Percentiles rank a stretch among this genome's conserved stretches.
These are phyloP conservation scores for Oryzias curvinotus DNA, from an alignment of 2,113 vertebrate genomes.

Conservation along the genomic window DNA sequence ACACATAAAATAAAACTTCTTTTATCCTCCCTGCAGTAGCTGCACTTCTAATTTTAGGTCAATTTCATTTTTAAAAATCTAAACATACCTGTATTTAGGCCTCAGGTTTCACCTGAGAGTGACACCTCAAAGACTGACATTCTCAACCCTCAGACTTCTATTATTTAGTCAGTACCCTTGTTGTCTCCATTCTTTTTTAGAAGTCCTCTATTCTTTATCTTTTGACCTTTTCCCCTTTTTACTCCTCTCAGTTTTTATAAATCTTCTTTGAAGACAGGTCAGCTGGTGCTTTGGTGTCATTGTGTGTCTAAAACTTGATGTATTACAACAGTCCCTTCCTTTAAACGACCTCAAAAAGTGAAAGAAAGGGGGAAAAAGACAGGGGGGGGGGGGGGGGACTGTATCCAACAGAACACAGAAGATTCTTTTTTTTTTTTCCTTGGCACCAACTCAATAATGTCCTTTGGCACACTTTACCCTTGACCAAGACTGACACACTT, in stretches of 20 bases:
- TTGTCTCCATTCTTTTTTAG: too few relatives aligned
- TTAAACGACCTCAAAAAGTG: background rate
- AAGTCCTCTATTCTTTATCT: conserved; percentile 15
- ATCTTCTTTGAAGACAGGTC: conserved; percentile 20
- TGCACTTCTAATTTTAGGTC: too few relatives aligned
- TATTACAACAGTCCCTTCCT: conserved; percentile 8
- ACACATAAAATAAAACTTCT: too few relatives aligned
- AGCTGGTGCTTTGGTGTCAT: conserved; percentile 1
- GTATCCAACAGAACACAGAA: conserved; percentile 24
- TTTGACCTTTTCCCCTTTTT: background rate
- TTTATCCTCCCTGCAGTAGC: too few relatives aligned
- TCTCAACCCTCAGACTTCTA: too few relatives aligned
- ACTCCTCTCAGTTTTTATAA: conserved; percentile 20
- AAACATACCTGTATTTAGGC: too few relatives aligned
- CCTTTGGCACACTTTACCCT: conserved; percentile 17
- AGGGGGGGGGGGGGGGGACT: too few relatives aligned
- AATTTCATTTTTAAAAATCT: too few relatives aligned
- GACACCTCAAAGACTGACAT: too few relatives aligned
- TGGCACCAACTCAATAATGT: conserved; percentile 1
- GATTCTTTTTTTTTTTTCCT: conserved; percentile 12
- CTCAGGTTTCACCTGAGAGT: too few relatives aligned
- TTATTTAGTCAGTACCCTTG: too few relatives aligned
- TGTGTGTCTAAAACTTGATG: conserved; percentile 25
- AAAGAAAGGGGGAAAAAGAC: conserved; percentile 1
- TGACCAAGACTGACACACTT: conserved; percentile 33